Evolutionary conservation across 1,140 invertebrate species (phyloP), one percentile per base, ranked within the genome.

Genomic region (Oedothorax gibbosus): DNA sequence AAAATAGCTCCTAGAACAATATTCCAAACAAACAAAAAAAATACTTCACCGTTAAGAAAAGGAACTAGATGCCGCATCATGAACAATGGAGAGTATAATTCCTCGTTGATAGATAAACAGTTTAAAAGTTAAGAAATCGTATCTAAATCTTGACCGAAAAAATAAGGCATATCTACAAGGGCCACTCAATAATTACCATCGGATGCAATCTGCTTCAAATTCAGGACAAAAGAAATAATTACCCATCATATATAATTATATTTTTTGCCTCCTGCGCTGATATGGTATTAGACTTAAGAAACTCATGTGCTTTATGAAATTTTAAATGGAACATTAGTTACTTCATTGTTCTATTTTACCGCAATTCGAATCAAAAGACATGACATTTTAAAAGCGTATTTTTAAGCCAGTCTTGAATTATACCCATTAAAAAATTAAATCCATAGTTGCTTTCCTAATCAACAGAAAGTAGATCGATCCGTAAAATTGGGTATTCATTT

Each of bases 41-140:
- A 62, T 14, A 4, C 50, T 71, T 53, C 20, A n/a, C 49, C 53
- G 54, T 71, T 53, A 71, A 51, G 69, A 71, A 71, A 71, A 53
- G 50, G 50, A 71, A 71, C 50, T 53, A 7, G 60, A 77, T 60
- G 75, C 75, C 14, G 15, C 11, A 60, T 77, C 49, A 64, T 8
- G 60, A 77, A 77, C 75, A 77, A 77, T 77, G 60, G 15, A 77
- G 60, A 77, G 15, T 75, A 49, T 71, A 54, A 71, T 71, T 71
- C 69, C n/a, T 49, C 5, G 6, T 14, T n/a, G 65, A 66, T 7
- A 54, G 35, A 35, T 53, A 64, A 14, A 50, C 8, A 64, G 60
- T 18, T 20, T 20, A 51, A 64, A 64, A 64, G 18, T n/a, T 9
- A 60, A 77, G 75, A 77, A 77, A 62, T 65, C 75, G 75, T 56